Evolutionary conservation across 2,113 vertebrate species (phyloP).

Genomic region (Pimephales promelas): DNA sequence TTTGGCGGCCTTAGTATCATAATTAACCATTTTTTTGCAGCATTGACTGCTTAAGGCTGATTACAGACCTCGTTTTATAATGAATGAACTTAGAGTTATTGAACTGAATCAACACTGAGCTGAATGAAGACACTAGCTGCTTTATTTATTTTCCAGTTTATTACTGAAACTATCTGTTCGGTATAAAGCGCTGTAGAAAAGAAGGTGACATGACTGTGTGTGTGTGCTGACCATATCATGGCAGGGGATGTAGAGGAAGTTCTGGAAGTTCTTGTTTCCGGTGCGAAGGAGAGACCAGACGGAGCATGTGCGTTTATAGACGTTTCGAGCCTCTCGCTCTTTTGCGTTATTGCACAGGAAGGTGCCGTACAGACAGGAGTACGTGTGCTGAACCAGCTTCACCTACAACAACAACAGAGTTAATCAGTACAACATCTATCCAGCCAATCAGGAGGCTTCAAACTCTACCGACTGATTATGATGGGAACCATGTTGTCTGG

Average conservation of each 20-base stretch:
- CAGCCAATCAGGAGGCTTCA: too few species aligned
- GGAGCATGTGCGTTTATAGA: slow-evolving; percentile 93
- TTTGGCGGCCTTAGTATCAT: too few species aligned
- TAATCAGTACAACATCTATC: neutral
- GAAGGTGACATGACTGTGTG: neutral
- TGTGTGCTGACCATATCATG: slow-evolving; percentile 84
- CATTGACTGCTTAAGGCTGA: too few species aligned
- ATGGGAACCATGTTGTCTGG: too few species aligned
- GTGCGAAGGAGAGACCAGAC: slow-evolving; percentile 94
- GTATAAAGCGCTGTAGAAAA: too few species aligned
- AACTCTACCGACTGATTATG: too few species aligned
- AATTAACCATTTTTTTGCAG: neutral
- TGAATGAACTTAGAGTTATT: too few species aligned
- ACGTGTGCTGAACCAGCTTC: slow-evolving; percentile 97
- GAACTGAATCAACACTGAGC: too few species aligned
- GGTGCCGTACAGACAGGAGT: slow-evolving; percentile 96
- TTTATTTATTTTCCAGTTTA: too few species aligned
- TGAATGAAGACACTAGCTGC: too few species aligned
- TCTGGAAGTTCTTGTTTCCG: slow-evolving; percentile 98
- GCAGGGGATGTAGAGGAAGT: slow-evolving; percentile 93
- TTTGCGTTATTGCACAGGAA: slow-evolving; percentile 96
- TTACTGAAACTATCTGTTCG: too few species aligned
- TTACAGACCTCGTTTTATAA: too few species aligned
- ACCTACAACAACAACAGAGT: slow-evolving; percentile 75
- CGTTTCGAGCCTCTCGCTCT: slow-evolving; percentile 89